Evolutionary conservation across 2,888 invertebrate species (phyloP), one percentile per base, ranked within the genome.

Genomic region (Aricia artaxerxes): DNA sequence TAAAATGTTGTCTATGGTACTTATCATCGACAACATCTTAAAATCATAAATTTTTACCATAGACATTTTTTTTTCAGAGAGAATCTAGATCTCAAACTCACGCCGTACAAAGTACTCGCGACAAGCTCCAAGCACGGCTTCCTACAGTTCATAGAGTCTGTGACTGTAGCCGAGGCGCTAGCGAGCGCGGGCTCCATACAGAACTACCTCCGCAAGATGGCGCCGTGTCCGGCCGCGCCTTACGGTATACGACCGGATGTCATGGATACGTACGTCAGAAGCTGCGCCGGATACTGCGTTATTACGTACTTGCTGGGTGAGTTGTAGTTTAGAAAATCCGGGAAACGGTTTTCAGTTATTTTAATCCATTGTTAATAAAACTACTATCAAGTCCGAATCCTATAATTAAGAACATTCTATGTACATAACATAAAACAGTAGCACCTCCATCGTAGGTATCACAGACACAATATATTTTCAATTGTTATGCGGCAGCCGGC

Each of bases 201-300:
- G 88, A 98, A 98, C 88, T 99, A 98, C 93, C 98, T 99, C 88
- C 95, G 97, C 64, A 98, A 98, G 85, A 95, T 98, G 89, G 97
- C 98, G 87, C 98, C 99, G 0, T 97, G 97, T 80, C 98, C 98
- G 84, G 97, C 95, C 79, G 98, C 97, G 0, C 97, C 98, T 0
- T 98, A 97, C 88, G 99, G 99, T 13, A 98, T 99, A 82, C 95
- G 97, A 35, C 95, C 98, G 0, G 99, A 99, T 86, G 97, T 99
- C 13, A 99, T 99, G 98, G 99, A 99, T 87, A 99, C 98, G 0
- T 99, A 99, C 88, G 97, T 99, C 3, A 95, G 97, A 82, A 98
- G 98, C 85, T 98, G 99, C 92, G 99, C 99, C 72, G 99, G 99
- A 0, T 99, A 99, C 90, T 99, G 99, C 90, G 98, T 99, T 61